Conservation (phyloP, 2,888 invertebrate species). For the Belgica antarctica region DNA sequence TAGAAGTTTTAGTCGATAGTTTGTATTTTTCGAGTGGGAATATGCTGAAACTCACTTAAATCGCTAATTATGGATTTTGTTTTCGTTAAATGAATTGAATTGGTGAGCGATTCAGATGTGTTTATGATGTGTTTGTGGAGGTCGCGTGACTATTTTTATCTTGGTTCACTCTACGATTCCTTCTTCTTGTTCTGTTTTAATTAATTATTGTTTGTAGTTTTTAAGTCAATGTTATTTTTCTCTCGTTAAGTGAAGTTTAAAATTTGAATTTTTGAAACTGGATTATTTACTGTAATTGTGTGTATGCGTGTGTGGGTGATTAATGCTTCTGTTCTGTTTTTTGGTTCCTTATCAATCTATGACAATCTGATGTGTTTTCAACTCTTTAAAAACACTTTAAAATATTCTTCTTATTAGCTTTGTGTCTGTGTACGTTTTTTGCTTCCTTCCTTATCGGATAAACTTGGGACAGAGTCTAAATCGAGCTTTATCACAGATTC, state of each 20-base stretch:
- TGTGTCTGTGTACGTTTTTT: slow-evolving; percentile 43
- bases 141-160: neutral
- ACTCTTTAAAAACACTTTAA: slow-evolving; percentile 34
- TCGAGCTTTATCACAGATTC: slow-evolving; percentile 44
- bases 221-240: slow-evolving; percentile 9
- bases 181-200: slow-evolving; percentile 23
- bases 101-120: slow-evolving; percentile 22
- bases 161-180: slow-evolving; percentile 25
- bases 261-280: slow-evolving; percentile 38
- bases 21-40: slow-evolving; percentile 37
- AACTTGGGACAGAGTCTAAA: slow-evolving; percentile 44
- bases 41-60: neutral
- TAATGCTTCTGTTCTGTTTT: neutral
- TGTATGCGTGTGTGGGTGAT: neutral
- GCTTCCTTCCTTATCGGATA: slow-evolving; percentile 9
- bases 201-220: slow-evolving; percentile 39
- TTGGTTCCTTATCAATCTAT: slow-evolving; percentile 19
- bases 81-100: neutral
- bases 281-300: slow-evolving; percentile 28
- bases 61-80: slow-evolving; percentile 15
- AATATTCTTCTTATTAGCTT: slow-evolving; percentile 42
- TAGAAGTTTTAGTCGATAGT: neutral
- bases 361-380: neutral
- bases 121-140: slow-evolving; percentile 1
- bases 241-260: slow-evolving; percentile 22